phyloP scores from a whole-genome alignment of 1,140 invertebrate species.

The Panagrolaimus sp. region DNA sequence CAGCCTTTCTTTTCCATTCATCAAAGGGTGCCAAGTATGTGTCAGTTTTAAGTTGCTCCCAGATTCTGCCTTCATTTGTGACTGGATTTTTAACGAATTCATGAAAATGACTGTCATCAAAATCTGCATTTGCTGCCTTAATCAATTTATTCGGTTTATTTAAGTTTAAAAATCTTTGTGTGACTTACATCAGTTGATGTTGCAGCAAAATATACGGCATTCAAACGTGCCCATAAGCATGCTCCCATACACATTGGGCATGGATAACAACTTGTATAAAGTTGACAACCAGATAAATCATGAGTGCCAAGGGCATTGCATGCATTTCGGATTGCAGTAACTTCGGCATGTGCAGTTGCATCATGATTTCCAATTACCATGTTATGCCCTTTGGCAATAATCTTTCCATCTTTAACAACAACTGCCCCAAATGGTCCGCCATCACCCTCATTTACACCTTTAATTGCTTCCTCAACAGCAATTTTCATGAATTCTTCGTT shows the following conservation, averaged over 20 bases:
- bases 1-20: not conserved
- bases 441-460: slow-evolving; percentile 44
- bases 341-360: slow-evolving; percentile 56
- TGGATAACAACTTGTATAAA: slow-evolving; percentile 58
- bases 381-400: slow-evolving; percentile 52
- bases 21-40: not conserved
- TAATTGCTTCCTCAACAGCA: slow-evolving; percentile 46
- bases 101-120: slow-evolving; percentile 13
- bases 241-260: slow-evolving; percentile 60
- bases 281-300: slow-evolving; percentile 48
- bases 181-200: slow-evolving; percentile 44
- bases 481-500: slow-evolving; percentile 39
- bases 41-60: slow-evolving; percentile 6
- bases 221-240: slow-evolving; percentile 50
- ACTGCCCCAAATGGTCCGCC: slow-evolving; percentile 54
- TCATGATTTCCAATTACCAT: slow-evolving; percentile 55
- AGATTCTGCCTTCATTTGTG: not conserved
- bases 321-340: slow-evolving; percentile 56
- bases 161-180: not conserved
- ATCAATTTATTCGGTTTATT: not conserved
- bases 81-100: not conserved
- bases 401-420: slow-evolving; percentile 48
- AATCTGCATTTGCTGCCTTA: not conserved
- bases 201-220: slow-evolving; percentile 55
- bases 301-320: slow-evolving; percentile 41